Evolutionary conservation across 1,140 invertebrate genomes (phyloP).

Genomic region (Drosophila busckii): DNA sequence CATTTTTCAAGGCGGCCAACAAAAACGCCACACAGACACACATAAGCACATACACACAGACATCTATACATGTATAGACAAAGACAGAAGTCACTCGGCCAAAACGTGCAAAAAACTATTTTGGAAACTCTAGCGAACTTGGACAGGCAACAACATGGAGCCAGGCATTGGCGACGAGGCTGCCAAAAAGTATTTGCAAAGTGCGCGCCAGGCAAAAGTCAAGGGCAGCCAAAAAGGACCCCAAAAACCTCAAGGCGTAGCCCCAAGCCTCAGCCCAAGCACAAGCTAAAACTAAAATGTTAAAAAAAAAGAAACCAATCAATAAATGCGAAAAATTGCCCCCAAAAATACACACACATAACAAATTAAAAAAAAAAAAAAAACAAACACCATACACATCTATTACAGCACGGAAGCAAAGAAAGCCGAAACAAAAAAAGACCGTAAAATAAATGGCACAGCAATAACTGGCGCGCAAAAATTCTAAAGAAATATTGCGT

Average conservation of each 20-base stretch:
- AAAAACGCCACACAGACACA: slow-evolving; percentile 63
- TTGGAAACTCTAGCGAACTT: slow-evolving; percentile 57
- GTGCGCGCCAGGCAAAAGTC: slow-evolving; percentile 67
- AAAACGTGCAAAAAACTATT: slow-evolving; percentile 70
- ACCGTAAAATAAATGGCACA: slow-evolving; percentile 30
- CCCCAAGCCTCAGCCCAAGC: not conserved
- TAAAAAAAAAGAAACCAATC: slow-evolving; percentile 45
- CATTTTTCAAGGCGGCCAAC: slow-evolving; percentile 42
- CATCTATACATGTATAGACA: slow-evolving; percentile 7
- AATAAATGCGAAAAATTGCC: slow-evolving; percentile 48
- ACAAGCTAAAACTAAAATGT: slow-evolving; percentile 7
- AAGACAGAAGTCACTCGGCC: slow-evolving; percentile 62
- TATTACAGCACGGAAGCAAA: too few species aligned
- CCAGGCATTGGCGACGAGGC: slow-evolving; percentile 49
- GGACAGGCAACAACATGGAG: slow-evolving; percentile 30
- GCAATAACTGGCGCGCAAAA: slow-evolving; percentile 29
- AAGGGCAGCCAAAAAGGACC: slow-evolving; percentile 49
- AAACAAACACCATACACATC: too few species aligned
- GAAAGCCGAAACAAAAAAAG: too few species aligned
- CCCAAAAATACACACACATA: slow-evolving; percentile 14
- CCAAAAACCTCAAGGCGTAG: not conserved
- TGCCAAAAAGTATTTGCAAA: slow-evolving; percentile 69
- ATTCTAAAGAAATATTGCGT: slow-evolving; percentile 29
- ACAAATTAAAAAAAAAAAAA: slow-evolving; percentile 37
- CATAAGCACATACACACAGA: slow-evolving; percentile 45